phyloP scores from a whole-genome alignment of 1,140 invertebrate species.

The Cyclargus thomasi region DNA sequence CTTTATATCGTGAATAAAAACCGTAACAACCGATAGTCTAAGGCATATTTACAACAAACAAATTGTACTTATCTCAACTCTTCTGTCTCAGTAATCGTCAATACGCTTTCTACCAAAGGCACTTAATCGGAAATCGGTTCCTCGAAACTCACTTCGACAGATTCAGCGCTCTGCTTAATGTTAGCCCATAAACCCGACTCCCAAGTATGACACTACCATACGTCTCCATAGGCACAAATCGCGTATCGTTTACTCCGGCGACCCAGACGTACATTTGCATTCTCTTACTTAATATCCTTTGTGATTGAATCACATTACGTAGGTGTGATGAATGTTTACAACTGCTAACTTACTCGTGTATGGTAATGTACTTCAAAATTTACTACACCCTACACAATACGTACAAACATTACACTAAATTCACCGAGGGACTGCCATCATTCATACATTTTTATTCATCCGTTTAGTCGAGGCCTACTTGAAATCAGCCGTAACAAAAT shows the following conservation, averaged over 20 bases:
- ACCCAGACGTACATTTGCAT: constrained; percentile 5
- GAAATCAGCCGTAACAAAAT: not conserved
- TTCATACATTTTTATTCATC: not conserved
- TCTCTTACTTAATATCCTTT: constrained; percentile 19
- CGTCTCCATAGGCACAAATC: constrained; percentile 13
- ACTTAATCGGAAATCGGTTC: not conserved
- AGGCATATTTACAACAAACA: too few species aligned
- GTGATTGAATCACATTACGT: constrained; percentile 22
- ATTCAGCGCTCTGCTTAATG: not conserved
- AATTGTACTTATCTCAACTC: not conserved
- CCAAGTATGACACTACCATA: constrained; percentile 12
- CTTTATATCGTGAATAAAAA: too few species aligned
- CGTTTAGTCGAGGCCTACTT: not conserved
- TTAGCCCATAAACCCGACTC: not conserved
- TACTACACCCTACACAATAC: constrained; percentile 16
- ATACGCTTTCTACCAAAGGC: not conserved
- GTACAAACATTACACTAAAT: constrained; percentile 17
- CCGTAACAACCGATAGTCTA: too few species aligned
- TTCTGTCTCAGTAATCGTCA: constrained; percentile 4
- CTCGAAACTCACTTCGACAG: not conserved
- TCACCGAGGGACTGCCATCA: not conserved
- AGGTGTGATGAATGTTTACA: constrained; percentile 21
- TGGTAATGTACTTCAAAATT: constrained; percentile 18
- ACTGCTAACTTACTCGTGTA: constrained; percentile 20
- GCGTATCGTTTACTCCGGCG: constrained; percentile 7